phyloP scores from a whole-genome alignment of 2,797 vertebrate genomes.

The Leptoclinus maculatus region DNA sequence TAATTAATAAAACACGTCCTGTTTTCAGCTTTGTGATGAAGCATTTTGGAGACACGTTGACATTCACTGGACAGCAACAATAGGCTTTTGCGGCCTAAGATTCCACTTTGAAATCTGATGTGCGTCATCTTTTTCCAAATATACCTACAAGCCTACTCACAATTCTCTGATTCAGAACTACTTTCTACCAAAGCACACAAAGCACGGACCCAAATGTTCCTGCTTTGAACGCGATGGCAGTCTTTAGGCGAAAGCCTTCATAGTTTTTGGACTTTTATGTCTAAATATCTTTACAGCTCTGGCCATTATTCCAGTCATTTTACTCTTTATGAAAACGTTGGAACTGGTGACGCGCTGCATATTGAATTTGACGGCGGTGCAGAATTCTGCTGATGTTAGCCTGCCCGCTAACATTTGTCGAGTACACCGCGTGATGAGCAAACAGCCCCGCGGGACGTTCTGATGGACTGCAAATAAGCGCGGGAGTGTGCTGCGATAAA shows the following conservation, averaged over 20 bases:
- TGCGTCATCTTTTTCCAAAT: not conserved
- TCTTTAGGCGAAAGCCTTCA: no score
- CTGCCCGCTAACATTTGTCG: constrained; percentile 43
- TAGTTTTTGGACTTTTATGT: no score
- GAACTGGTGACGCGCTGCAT: constrained; percentile 9
- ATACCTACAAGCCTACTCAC: not conserved
- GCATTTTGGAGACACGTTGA: not conserved
- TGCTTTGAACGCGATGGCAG: no score
- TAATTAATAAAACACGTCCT: not conserved
- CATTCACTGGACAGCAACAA: not conserved
- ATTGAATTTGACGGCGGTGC: constrained; percentile 15
- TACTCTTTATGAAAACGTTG: not conserved
- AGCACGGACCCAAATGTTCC: no score
- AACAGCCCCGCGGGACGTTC: constrained; percentile 54
- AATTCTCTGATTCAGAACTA: not conserved
- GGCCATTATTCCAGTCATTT: not conserved
- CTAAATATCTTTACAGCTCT: not conserved
- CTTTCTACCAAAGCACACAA: not conserved
- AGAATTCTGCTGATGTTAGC: constrained; percentile 48
- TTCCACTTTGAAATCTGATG: not conserved
- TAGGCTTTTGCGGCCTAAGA: not conserved
- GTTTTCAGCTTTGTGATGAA: not conserved
- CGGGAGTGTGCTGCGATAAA: constrained; percentile 33
- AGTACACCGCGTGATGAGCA: constrained; percentile 60
- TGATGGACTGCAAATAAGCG: constrained; percentile 54